A percentile compares a stretch with the other conserved stretches of the same genome.
Conservation (phyloP, 2,113 vertebrate species). For the Mustelus asterias region DNA sequence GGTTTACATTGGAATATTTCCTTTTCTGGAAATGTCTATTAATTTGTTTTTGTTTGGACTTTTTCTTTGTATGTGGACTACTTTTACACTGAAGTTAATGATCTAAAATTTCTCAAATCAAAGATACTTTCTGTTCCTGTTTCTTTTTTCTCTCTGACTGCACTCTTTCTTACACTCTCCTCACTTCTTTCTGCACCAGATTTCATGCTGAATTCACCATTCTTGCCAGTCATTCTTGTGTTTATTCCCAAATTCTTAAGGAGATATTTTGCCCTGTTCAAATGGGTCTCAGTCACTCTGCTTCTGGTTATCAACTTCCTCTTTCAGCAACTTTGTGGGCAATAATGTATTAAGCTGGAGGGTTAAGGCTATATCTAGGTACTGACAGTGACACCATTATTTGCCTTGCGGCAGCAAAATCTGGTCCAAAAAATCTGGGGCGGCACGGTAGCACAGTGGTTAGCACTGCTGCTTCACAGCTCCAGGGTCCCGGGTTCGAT, state of each 20-base stretch:
- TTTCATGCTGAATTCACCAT: background rate
- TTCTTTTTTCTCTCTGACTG: background rate
- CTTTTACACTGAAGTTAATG: background rate
- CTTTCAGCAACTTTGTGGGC: background rate
- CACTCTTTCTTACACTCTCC: background rate
- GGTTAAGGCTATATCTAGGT: background rate
- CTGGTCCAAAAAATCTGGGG: too few species aligned
- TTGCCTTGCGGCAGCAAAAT: background rate
- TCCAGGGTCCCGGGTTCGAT: too few species aligned
- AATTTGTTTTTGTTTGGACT: background rate
- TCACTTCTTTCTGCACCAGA: background rate
- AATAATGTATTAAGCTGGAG: background rate
- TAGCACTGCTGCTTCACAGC: too few species aligned
- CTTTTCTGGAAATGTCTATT: background rate
- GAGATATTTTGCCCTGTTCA: background rate
- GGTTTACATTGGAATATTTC: background rate
- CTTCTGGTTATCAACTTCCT: background rate
- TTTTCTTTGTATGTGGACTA: background rate
- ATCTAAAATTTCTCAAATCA: background rate
- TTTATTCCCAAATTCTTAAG: background rate
- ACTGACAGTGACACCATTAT: background rate
- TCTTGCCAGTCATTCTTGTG: background rate
- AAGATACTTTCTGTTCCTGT: background rate
- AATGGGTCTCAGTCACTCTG: background rate
- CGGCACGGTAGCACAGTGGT: too few species aligned